These are phyloP conservation scores for Urocyon cinereoargenteus DNA, from an alignment of 2,797 vertebrate species.

Conservation along the genomic window DNA sequence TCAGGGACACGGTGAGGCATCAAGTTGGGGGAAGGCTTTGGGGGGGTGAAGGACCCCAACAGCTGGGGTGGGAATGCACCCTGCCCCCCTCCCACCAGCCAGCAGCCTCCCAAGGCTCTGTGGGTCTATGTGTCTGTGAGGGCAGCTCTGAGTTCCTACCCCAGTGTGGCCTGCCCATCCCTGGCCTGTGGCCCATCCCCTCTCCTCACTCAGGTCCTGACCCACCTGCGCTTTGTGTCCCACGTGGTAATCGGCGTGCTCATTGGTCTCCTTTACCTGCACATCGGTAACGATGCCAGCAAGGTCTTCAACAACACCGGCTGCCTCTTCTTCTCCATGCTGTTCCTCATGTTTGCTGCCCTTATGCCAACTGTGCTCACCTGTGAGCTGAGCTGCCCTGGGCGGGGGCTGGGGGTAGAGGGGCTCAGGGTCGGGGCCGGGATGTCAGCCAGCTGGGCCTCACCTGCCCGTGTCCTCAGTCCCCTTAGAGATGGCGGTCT, in stretches of 20 bases:
- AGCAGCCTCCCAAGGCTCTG: background rate
- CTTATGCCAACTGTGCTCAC: conserved; percentile 99
- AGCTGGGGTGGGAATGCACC: background rate
- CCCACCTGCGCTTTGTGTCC: conserved; percentile 97
- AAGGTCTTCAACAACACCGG: conserved; percentile 99
- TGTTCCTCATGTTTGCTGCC: conserved; percentile 99
- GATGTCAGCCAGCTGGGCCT: background rate
- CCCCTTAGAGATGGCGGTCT: conserved; percentile 98
- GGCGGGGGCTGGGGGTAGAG: background rate
- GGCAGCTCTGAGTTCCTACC: background rate
- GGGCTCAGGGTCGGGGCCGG: background rate
- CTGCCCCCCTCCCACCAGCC: background rate
- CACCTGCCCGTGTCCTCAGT: conserved; percentile 87
- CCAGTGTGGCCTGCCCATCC: background rate
- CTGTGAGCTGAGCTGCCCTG: conserved; percentile 90
- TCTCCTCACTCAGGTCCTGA: conserved; percentile 92
- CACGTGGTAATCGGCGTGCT: conserved; percentile 96
- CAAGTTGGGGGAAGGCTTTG: background rate
- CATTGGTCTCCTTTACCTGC: conserved; percentile 97
- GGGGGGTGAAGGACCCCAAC: background rate
- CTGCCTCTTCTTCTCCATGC: conserved; percentile 99
- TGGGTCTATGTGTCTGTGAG: background rate
- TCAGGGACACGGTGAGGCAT: conserved; percentile 93
- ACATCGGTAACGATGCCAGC: conserved; percentile 97
- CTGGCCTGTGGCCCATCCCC: background rate